Evolutionary conservation across 2,797 vertebrate species (phyloP), one percentile per base, ranked within the genome.

Genomic region (Scomberomorus guttatus): DNA sequence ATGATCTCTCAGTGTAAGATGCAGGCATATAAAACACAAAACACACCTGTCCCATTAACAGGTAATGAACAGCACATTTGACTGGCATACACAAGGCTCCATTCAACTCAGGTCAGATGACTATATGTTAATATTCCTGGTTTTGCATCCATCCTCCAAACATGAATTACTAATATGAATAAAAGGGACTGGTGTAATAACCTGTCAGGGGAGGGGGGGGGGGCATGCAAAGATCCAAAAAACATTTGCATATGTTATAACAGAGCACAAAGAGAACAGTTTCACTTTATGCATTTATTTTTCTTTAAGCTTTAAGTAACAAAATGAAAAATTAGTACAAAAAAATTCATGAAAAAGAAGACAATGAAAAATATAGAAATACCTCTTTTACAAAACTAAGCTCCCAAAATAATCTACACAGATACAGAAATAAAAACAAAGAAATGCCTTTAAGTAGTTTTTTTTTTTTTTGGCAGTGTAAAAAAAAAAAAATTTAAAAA

Each of bases 311-410:
- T 61, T n/a, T 1, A 11, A 20, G 12, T 71, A 75, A 83, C 42
- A 89, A 86, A 67, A 63, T 57, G 37, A 18, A 6, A 27, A 64
- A 86, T 75, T 42, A 81, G 63, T 89, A 90, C 44, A 89, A 84
- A 89, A 42, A 15, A 57, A 52, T 6, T 1, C 9, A 67, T 60
- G 42, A 39, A 63, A 77, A 76, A 75, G 3, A 72, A 60, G 27
- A 79, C 12, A 71, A 55, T 42, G 25, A 84, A 80, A 77, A 80
- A 77, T 70, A 81, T 61, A 81, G 52, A 87, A 64, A 88, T 80
- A 81, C 44, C 24, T 84, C 61, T 87, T 74, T 65, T 87, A 83
- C 22, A 90, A 90, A 89, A 87, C 56, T 71, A 84, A 37, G 18
- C 4, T 37, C 52, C 52, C 67, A 80, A 77, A 87, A 60, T 77